A percentile compares a stretch with the other conserved stretches of the same genome.
phyloP scores from a whole-genome alignment of 2,888 invertebrate species.

The Leuctra nigra region DNA sequence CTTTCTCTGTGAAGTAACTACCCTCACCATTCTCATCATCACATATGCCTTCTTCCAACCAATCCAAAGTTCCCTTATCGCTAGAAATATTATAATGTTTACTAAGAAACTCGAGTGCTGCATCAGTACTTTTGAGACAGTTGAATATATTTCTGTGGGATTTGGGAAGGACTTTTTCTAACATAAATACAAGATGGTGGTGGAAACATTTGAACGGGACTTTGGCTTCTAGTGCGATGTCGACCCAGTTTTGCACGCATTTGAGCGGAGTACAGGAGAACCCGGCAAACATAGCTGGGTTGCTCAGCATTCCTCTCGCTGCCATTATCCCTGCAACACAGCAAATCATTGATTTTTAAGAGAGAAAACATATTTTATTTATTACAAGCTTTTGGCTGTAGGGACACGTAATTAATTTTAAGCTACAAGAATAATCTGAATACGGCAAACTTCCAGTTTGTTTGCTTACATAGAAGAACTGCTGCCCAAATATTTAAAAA shows the following conservation, averaged over 20 bases:
- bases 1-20: conserved; percentile 18
- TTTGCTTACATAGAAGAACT: too few species aligned
- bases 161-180: conserved; percentile 71
- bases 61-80: conserved; percentile 1
- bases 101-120: conserved; percentile 63
- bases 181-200: conserved; percentile 95
- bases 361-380: too few species aligned
- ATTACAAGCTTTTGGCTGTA: too few species aligned
- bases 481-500: too few species aligned
- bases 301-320: conserved; percentile 82
- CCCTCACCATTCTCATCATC: conserved; percentile 6
- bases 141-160: conserved; percentile 72
- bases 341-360: too few species aligned
- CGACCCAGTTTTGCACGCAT: conserved; percentile 78
- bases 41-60: not conserved
- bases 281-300: conserved; percentile 85
- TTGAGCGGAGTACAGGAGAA: conserved; percentile 57
- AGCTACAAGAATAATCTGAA: too few species aligned
- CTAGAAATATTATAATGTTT: conserved; percentile 46
- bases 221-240: conserved; percentile 50
- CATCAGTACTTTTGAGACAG: conserved; percentile 57
- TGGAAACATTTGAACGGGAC: conserved; percentile 83
- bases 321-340: conserved; percentile 77
- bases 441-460: too few species aligned
- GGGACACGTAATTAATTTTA: too few species aligned